Base-by-base conservation (phyloP, 2,888 invertebrate species). In the Lochmaea capreae region DNA sequence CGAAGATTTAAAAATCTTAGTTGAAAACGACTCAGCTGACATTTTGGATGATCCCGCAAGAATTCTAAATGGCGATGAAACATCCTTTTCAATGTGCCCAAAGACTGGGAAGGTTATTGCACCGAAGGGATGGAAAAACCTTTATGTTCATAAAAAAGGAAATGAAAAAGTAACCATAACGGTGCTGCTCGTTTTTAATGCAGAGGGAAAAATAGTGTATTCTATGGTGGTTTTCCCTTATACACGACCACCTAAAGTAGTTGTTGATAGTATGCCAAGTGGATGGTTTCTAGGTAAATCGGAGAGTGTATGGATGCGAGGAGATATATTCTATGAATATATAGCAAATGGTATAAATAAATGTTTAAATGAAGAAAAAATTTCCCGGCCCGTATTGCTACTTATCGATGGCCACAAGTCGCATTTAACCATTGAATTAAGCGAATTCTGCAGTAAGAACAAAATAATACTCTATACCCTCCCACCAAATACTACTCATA, bases 121-220 rank as follows among this genome's bases (percentile, higher is more conserved):
- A 46, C 61, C 73, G 42, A 81, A 79, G 78, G 81, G 79, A 18
- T 72, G 72, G 11, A 79, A 75, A 75, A n/a, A n/a, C 76, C 77
- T 82, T 52, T 81, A 81, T 71, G 76, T 54, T 18, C 67, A 82
- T 14, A 80, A 82, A 22, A 43, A 71, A 58, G 75, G 73, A 68
- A 74, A 78, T 72, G 61, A 77, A 33, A 81, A 81, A 75, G 78
- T 80, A 68, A 77, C 72, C 54, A 74, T 82, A 62, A 81, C 79
- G 14, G 81, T 81, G 3, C 79, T 82, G 79, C 81, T 82, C 67
- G 79, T 79, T 22, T 80, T 81, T 63, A 80, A 80, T 49, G 81
- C 81, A 72, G 70, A 68, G 70, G 81, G 81, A 58, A 52, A 65
- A 46, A 74, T 73, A 22, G 79, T 78, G 69, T 46, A 18, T 22